Conservation (phyloP, 1,140 invertebrate species). For the Heliothis virescens region DNA sequence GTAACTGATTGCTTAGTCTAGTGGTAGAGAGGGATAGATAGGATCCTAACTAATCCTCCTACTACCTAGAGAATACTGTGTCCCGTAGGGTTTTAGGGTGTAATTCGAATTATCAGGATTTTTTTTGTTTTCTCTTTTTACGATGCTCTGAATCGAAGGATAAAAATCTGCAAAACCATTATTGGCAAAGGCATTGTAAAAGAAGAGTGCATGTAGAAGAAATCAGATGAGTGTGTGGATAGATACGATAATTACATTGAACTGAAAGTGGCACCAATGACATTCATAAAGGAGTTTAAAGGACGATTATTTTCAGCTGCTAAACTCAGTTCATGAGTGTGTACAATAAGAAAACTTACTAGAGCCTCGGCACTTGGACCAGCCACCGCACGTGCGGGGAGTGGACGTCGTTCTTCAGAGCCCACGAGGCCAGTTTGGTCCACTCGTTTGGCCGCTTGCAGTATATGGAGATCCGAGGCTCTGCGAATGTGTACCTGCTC, state of each 20-base stretch:
- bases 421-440: constrained; percentile 61
- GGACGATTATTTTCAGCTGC: background rate
- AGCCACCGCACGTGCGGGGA: constrained; percentile 58
- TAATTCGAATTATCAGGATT: too few relatives aligned
- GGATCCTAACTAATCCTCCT: background rate
- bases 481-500: constrained; percentile 58
- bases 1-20: background rate
- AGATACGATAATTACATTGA: background rate
- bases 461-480: constrained; percentile 62
- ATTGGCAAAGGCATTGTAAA: too few relatives aligned
- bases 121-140: too few relatives aligned
- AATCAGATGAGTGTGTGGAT: too few relatives aligned
- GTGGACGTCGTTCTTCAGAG: constrained; percentile 56
- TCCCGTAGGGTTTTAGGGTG: too few relatives aligned
- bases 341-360: constrained; percentile 56
- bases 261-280: too few relatives aligned
- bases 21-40: too few relatives aligned
- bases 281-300: too few relatives aligned
- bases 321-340: too few relatives aligned
- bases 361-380: constrained; percentile 58
- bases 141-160: too few relatives aligned
- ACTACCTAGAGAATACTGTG: background rate
- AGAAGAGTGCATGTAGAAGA: too few relatives aligned
- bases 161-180: too few relatives aligned
- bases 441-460: constrained; percentile 60